A percentile compares a stretch with the other conserved stretches of the same genome.
These are phyloP conservation scores for Eulemur rufifrons DNA, from an alignment of 2,113 vertebrate genomes.

Conservation along the genomic window DNA sequence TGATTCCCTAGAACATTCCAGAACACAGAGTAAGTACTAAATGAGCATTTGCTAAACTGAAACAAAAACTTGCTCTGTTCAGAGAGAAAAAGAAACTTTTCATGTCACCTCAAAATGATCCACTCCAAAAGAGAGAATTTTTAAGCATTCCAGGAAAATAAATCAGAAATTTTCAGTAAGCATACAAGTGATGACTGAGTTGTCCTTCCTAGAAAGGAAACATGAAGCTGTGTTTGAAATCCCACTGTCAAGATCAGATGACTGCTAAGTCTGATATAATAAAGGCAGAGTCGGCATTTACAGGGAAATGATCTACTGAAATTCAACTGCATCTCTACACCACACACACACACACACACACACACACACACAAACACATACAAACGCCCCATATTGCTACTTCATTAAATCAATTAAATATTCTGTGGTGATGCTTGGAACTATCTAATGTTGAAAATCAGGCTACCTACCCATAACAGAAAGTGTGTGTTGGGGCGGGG, in stretches of 20 bases:
- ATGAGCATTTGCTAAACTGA: not conserved
- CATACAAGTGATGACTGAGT: not conserved
- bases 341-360: no score
- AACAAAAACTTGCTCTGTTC: not conserved
- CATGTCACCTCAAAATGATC: not conserved
- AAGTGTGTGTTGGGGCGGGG: not conserved
- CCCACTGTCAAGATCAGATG: not conserved
- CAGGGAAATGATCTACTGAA: not conserved
- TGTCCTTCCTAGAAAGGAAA: slow-evolving; percentile 47
- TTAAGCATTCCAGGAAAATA: not conserved
- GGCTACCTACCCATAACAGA: not conserved
- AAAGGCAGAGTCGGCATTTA: not conserved
- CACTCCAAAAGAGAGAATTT: not conserved
- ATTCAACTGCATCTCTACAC: not conserved
- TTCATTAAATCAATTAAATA: slow-evolving; percentile 39
- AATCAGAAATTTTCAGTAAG: slow-evolving; percentile 2
- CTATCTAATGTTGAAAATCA: slow-evolving; percentile 15
- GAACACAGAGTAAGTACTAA: not conserved
- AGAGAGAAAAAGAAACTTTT: not conserved
- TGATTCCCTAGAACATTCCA: not conserved
- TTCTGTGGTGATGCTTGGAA: not conserved
- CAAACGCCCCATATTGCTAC: accelerated
- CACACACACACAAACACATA: not conserved
- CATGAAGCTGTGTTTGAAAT: not conserved
- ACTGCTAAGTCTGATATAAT: not conserved